Percentiles rank a stretch among this genome's conserved stretches.
phyloP scores from a whole-genome alignment of 1,140 invertebrate species.

The Halesus radiatus region DNA sequence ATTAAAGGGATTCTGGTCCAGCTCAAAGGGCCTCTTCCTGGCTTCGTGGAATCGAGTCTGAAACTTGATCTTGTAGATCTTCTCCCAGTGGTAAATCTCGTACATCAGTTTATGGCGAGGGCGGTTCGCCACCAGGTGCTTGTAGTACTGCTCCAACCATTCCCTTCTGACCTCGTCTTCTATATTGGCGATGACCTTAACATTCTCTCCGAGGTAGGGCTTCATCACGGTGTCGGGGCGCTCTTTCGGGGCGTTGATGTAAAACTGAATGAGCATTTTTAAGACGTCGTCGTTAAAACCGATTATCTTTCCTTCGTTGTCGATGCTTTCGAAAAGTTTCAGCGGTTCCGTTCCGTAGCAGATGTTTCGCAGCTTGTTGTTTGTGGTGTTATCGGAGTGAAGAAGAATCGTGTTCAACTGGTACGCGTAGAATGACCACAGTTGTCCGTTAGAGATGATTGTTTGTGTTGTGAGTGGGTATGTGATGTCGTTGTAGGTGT shows the following conservation, averaged over 20 bases:
- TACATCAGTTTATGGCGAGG: slow-evolving; percentile 72
- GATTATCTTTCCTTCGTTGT: slow-evolving; percentile 76
- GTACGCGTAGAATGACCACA: slow-evolving; percentile 88
- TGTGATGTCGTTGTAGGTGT: slow-evolving; percentile 86
- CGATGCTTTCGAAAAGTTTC: slow-evolving; percentile 82
- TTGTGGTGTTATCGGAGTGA: slow-evolving; percentile 72
- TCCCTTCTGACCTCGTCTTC: slow-evolving; percentile 74
- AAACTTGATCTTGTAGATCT: slow-evolving; percentile 80
- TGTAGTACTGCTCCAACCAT: slow-evolving; percentile 79
- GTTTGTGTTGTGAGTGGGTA: slow-evolving; percentile 91
- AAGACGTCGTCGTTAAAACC: slow-evolving; percentile 88
- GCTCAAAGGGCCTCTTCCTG: slow-evolving; percentile 78
- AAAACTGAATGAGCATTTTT: slow-evolving; percentile 81
- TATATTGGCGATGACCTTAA: slow-evolving; percentile 77
- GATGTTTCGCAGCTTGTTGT: slow-evolving; percentile 82
- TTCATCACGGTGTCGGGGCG: slow-evolving; percentile 77
- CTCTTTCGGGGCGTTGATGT: slow-evolving; percentile 78
- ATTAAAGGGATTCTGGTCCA: slow-evolving; percentile 70
- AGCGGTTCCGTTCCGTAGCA: slow-evolving; percentile 83
- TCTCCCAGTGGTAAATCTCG: slow-evolving; percentile 83
- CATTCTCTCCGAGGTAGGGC: slow-evolving; percentile 77
- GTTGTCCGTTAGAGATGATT: slow-evolving; percentile 86
- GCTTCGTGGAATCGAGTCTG: slow-evolving; percentile 77
- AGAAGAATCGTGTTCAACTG: slow-evolving; percentile 89
- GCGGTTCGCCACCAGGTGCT: slow-evolving; percentile 77